These are phyloP conservation scores for Meleagris gallopavo DNA, from an alignment of 2,113 vertebrate genomes.

Conservation along the genomic window DNA sequence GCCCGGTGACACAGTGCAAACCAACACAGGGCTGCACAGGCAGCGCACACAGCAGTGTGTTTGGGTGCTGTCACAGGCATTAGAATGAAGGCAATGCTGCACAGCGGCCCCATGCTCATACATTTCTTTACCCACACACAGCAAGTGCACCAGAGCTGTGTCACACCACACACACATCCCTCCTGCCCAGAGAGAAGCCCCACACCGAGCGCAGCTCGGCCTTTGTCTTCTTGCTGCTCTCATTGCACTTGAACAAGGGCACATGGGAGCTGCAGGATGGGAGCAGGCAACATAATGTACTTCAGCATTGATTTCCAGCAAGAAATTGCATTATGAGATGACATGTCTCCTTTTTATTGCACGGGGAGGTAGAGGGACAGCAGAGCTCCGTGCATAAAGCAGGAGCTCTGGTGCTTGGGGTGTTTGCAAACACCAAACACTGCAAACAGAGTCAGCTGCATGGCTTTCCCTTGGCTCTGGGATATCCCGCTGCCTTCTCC, in stretches of 20 bases:
- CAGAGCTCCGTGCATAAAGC: constrained; percentile 23
- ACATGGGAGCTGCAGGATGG: neutral
- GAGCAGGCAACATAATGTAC: constrained; percentile 17
- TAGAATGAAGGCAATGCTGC: neutral
- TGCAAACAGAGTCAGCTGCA: constrained; percentile 4
- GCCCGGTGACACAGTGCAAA: too few species aligned
- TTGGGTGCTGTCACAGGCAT: too few species aligned
- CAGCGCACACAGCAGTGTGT: too few species aligned
- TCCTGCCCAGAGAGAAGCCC: neutral
- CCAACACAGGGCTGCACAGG: too few species aligned
- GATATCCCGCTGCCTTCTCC: neutral
- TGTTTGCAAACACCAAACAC: too few species aligned
- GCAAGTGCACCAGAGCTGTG: neutral
- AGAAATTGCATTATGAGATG: constrained; percentile 63
- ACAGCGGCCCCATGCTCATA: neutral
- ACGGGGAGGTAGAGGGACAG: constrained; percentile 1
- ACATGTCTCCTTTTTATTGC: constrained; percentile 61
- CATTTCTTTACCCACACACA: too few species aligned
- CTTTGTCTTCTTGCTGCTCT: neutral
- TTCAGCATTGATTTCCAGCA: constrained; percentile 50
- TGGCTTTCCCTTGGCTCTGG: accelerated
- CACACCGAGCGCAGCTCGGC: neutral
- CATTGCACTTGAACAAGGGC: neutral
- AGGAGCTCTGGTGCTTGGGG: neutral
- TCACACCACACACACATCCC: neutral